phyloP scores from a whole-genome alignment of 2,888 invertebrate species.

The Exocentrus adspersus region DNA sequence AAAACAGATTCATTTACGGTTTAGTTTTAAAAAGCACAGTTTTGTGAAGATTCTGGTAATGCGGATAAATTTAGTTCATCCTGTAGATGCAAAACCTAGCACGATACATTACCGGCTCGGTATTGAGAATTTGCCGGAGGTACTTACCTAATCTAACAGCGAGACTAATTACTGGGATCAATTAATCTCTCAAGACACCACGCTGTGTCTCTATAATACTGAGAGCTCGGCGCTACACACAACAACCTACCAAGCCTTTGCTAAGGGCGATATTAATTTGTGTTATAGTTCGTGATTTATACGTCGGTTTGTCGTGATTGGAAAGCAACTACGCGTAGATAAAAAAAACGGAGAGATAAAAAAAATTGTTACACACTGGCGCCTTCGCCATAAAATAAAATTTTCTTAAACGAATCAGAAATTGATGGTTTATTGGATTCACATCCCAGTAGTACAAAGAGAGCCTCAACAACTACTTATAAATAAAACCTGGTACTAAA shows the following conservation, averaged over 20 bases:
- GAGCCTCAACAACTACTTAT: not conserved
- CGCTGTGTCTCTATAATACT: not conserved
- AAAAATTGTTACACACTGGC: not conserved
- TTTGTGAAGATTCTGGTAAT: too few species aligned
- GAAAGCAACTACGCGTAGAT: not conserved
- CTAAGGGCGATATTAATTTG: slow-evolving; percentile 10
- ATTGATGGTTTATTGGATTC: too few species aligned
- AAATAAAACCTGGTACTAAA: not conserved
- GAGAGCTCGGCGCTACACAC: not conserved
- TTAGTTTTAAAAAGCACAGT: too few species aligned
- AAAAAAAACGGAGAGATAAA: not conserved
- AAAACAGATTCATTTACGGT: too few species aligned
- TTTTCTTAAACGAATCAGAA: too few species aligned
- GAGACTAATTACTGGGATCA: slow-evolving; percentile 31
- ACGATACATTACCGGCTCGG: slow-evolving; percentile 28
- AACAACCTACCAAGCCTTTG: not conserved
- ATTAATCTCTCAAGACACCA: slow-evolving; percentile 30
- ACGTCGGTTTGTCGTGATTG: slow-evolving; percentile 1
- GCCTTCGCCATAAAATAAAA: not conserved
- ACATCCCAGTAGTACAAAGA: not conserved
- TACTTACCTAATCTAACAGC: slow-evolving; percentile 30
- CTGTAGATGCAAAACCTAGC: slow-evolving; percentile 34
- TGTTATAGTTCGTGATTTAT: slow-evolving; percentile 9
- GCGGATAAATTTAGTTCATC: too few species aligned
- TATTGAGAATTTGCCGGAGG: slow-evolving; percentile 30